A percentile compares a stretch with the other conserved stretches of the same genome.
phyloP scores from a whole-genome alignment of 2,113 vertebrate genomes.

The Azemiops feae region DNA sequence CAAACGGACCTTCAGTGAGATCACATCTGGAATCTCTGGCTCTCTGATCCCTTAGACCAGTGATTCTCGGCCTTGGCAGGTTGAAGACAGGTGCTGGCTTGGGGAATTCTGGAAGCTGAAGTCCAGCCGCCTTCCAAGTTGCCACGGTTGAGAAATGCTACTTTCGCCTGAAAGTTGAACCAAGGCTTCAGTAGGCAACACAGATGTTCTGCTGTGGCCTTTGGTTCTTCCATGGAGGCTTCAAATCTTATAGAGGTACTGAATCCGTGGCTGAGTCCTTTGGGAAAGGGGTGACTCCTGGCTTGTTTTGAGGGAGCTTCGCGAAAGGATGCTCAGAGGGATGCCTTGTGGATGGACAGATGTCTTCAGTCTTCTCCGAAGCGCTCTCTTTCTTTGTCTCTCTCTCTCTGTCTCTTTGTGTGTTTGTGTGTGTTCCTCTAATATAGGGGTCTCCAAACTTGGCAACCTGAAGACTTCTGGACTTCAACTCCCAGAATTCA shows the following conservation, averaged over 20 bases:
- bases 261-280: not conserved
- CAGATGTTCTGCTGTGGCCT: not conserved
- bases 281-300: not conserved
- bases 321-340: no score
- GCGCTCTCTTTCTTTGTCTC: not conserved
- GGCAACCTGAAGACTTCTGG: no score
- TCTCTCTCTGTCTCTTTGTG: no score
- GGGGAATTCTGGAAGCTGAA: not conserved
- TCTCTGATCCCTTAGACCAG: not conserved
- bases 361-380: not conserved
- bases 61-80: not conserved
- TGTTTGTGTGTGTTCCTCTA: no score
- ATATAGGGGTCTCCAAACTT: not conserved
- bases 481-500: no score
- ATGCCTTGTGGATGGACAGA: not conserved
- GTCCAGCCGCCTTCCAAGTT: not conserved
- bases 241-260: not conserved
- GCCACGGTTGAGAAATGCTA: not conserved
- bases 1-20: not conserved
- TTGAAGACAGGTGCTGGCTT: not conserved
- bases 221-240: not conserved
- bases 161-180: not conserved
- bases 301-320: not conserved
- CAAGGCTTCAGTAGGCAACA: not conserved
- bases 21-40: not conserved